phyloP scores from a whole-genome alignment of 1,140 invertebrate genomes.

The Drosophila equinoxialis region DNA sequence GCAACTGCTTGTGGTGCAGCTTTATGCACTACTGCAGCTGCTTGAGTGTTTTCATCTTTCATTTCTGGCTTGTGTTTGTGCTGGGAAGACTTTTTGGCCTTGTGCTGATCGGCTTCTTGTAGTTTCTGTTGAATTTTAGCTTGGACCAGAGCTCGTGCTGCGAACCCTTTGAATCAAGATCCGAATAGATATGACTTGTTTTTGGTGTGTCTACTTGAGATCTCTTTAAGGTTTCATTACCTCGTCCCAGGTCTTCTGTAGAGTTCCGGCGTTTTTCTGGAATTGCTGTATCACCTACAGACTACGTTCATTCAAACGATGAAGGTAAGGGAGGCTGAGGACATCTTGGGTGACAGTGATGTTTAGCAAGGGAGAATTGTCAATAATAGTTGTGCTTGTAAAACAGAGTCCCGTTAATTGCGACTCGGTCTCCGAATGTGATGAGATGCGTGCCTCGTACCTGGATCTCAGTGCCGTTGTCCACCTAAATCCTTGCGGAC shows the following conservation, averaged over 20 bases:
- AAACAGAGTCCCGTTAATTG: constrained; percentile 27
- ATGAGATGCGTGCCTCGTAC: constrained; percentile 30
- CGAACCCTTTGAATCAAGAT: constrained; percentile 77
- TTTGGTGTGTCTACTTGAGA: constrained; percentile 36
- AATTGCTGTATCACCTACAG: constrained; percentile 9
- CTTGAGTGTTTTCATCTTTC: constrained; percentile 39
- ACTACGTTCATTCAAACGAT: constrained; percentile 15
- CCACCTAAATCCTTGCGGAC: constrained; percentile 22
- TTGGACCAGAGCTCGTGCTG: constrained; percentile 74
- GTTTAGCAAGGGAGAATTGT: constrained; percentile 16
- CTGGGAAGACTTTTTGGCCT: no score
- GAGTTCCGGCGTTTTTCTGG: constrained; percentile 7
- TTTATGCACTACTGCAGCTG: constrained; percentile 59
- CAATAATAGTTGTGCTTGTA: constrained; percentile 7
- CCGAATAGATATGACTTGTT: constrained; percentile 76
- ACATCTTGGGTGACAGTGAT: constrained; percentile 12
- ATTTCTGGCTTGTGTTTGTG: no score
- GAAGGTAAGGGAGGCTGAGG: constrained; percentile 24
- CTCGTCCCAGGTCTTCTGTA: constrained; percentile 21
- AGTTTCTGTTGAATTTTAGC: constrained; percentile 67
- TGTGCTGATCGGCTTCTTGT: no score
- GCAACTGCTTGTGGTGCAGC: constrained; percentile 3
- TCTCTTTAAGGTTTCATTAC: constrained; percentile 44
- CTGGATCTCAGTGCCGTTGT: constrained; percentile 5
- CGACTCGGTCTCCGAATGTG: constrained; percentile 18